phyloP scores from a whole-genome alignment of 1,140 invertebrate species.

The Belonocnema kinseyi region DNA sequence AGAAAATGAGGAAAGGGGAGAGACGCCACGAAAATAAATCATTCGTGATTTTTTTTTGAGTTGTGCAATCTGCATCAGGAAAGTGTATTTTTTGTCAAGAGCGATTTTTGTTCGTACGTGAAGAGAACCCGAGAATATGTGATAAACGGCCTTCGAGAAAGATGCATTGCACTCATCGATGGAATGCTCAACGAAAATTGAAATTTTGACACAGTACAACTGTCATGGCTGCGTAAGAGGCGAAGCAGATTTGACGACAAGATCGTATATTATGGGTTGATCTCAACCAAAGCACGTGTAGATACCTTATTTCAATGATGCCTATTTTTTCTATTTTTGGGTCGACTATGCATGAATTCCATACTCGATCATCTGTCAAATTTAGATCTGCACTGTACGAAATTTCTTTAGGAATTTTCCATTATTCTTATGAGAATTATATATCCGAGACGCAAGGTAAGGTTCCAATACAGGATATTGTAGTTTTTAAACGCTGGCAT shows the following conservation, averaged over 20 bases:
- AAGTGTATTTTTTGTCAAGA: conserved; percentile 20
- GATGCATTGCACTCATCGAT: conserved; percentile 65
- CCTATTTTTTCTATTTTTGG: conserved; percentile 62
- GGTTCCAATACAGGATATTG: no score
- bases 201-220: conserved; percentile 68
- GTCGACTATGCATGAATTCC: conserved; percentile 38
- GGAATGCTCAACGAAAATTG: conserved; percentile 65
- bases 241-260: conserved; percentile 47
- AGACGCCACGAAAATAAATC: background rate
- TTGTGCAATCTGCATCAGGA: background rate
- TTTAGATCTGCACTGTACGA: no score
- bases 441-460: no score
- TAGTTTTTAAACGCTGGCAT: no score
- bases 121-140: conserved; percentile 45
- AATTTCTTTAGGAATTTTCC: no score
- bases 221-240: conserved; percentile 36
- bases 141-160: conserved; percentile 61
- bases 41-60: background rate
- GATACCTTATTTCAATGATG: conserved; percentile 69
- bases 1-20: background rate
- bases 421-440: no score
- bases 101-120: conserved; percentile 36
- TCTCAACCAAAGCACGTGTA: conserved; percentile 57
- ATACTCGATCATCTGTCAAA: background rate
- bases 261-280: conserved; percentile 62